Base-by-base conservation (phyloP, 2,888 invertebrate species). In the Lottia scabra region DNA sequence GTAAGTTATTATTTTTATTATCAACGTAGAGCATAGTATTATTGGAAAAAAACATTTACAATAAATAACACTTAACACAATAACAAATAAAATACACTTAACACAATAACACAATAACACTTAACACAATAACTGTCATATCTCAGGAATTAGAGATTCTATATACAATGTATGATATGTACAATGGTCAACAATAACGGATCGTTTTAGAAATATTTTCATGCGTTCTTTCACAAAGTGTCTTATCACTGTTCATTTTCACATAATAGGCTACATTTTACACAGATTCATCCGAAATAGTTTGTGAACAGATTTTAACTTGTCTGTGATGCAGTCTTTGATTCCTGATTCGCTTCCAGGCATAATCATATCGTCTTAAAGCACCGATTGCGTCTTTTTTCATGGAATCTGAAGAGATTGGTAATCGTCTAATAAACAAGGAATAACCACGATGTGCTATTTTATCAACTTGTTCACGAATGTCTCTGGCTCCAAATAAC, bases 291-390 rank as follows among this genome's bases (percentile, higher is more conserved):
- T 56, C 56, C 8, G 56, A 56, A 23, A 56, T 56, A 13, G 4
- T 56, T 56, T 10, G 19, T 56, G 56, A 56, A 56, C 19, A 56
- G 10, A 56, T 56, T 12, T 56, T 38, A 27, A 68, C 62, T 38
- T 63, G 45, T 56, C 75, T 65, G 19, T 65, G 71, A 13, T 65
- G 43, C 12, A 65, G 56, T 16, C 74, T 64, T 38, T 48, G 46
- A 43, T 70, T 72, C 26, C 73, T 44, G 27, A 71, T 27, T n/a
- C 71, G 56, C 38, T 65, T 76, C 80, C 79, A 80, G 0, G 79
- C 77, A 63, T 81, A 80, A 72, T 80, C 79, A 73, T 79, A 82
- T 46, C 76, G 70, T 15, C 62, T 65, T 46, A 80, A 43, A 23
- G 75, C 68, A 13, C 71, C 23, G n/a, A 63, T 65, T 2, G 73